Percentiles rank a stretch among this genome's conserved stretches.
Evolutionary conservation across 2,113 vertebrate species (phyloP).

Genomic region (Athene cunicularia): DNA sequence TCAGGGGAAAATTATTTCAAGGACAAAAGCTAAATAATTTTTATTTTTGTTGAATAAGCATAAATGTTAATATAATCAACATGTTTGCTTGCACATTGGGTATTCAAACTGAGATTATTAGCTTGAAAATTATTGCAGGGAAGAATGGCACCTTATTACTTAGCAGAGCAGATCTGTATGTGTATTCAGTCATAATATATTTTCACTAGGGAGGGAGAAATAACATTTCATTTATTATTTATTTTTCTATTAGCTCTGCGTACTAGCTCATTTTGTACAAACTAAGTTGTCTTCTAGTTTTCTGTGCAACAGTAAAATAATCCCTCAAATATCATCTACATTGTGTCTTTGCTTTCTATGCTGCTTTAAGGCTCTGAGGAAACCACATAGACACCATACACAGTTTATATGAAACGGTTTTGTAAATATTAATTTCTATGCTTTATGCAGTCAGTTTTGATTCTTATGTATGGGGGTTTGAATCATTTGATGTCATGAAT

Average conservation of each 20-base stretch:
- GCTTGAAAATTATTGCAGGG: not conserved
- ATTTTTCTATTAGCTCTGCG: not conserved
- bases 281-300: not conserved
- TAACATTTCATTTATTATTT: conserved; percentile 39
- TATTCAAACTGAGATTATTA: conserved; percentile 12
- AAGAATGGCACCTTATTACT: not conserved
- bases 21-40: not conserved
- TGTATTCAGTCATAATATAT: not conserved
- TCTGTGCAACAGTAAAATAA: not conserved
- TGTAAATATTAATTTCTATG: not conserved
- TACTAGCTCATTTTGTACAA: not conserved
- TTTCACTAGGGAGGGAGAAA: not conserved
- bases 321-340: not conserved
- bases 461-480: not conserved
- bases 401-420: not conserved
- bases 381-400: not conserved
- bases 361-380: not conserved
- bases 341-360: not conserved
- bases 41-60: not conserved
- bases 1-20: not conserved
- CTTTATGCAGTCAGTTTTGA: not conserved
- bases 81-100: not conserved
- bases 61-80: not conserved
- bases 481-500: not conserved
- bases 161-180: not conserved